A percentile compares a stretch with the other conserved stretches of the same genome.
Evolutionary conservation across 2,113 vertebrate species (phyloP).

Genomic region (Carlito syrichta): DNA sequence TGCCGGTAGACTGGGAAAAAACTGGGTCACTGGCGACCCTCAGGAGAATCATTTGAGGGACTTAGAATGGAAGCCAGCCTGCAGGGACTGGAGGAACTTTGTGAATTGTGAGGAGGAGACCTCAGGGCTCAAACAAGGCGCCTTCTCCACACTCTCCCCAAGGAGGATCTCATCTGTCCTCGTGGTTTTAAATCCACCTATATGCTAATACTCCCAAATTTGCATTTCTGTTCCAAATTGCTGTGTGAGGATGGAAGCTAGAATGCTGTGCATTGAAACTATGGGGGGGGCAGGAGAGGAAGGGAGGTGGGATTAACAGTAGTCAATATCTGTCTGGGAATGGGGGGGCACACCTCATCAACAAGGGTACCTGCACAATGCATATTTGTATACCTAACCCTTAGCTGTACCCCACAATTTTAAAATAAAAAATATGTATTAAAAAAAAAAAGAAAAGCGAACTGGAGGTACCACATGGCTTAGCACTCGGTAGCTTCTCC

Average conservation of each 20-base stretch:
- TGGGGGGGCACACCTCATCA: too few relatives aligned
- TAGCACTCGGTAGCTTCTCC: neutral
- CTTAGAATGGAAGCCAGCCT: neutral
- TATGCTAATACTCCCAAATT: neutral
- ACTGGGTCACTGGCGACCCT: neutral
- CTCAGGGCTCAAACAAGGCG: neutral
- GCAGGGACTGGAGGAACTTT: neutral
- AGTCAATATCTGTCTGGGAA: too few relatives aligned
- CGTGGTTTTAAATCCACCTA: neutral
- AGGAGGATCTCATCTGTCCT: neutral
- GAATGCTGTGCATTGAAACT: neutral
- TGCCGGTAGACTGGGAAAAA: neutral
- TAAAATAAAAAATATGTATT: too few relatives aligned
- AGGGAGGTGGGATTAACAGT: too few relatives aligned
- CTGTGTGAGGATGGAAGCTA: neutral
- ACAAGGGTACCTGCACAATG: too few relatives aligned
- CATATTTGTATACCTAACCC: too few relatives aligned
- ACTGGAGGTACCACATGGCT: neutral
- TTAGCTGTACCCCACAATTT: too few relatives aligned
- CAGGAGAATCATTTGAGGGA: neutral
- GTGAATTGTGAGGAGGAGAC: neutral
- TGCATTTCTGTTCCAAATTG: neutral
- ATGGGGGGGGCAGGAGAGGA: too few relatives aligned
- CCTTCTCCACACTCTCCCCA: neutral
- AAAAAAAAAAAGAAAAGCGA: too few relatives aligned